Conservation (phyloP, 2,888 invertebrate genomes). For the Tenodera sinensis region DNA sequence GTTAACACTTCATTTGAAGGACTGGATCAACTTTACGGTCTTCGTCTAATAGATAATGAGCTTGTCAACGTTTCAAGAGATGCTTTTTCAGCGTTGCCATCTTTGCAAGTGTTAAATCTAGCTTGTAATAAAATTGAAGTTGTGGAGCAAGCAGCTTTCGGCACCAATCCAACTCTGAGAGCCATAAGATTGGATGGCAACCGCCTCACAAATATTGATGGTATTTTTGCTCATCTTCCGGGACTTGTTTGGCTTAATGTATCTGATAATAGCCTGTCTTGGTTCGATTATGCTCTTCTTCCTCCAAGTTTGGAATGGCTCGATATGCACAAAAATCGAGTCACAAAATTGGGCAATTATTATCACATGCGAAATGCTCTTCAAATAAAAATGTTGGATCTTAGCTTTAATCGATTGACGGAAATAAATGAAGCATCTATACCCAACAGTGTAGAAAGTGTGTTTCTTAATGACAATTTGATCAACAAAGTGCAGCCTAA, state of each 20-base stretch:
- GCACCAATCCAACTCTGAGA: constrained; percentile 67
- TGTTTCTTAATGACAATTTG: constrained; percentile 70
- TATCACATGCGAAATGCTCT: constrained; percentile 62
- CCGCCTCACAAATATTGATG: constrained; percentile 71
- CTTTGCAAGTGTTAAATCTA: constrained; percentile 73
- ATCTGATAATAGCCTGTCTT: constrained; percentile 70
- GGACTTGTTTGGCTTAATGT: constrained; percentile 77
- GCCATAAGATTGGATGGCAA: constrained; percentile 76
- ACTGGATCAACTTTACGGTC: constrained; percentile 67
- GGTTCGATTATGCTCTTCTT: constrained; percentile 78
- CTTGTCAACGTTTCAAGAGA: constrained; percentile 71
- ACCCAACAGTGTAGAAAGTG: constrained; percentile 68
- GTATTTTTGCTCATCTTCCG: constrained; percentile 69
- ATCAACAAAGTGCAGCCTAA: constrained; percentile 67
- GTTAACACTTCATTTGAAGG: constrained; percentile 70
- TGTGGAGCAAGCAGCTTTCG: constrained; percentile 75
- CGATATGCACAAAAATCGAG: constrained; percentile 76
- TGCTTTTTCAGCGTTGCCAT: constrained; percentile 66
- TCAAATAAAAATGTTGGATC: constrained; percentile 72
- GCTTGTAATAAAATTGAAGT: constrained; percentile 74
- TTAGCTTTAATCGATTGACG: constrained; percentile 67
- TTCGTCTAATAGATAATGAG: constrained; percentile 77
- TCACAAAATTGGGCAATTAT: constrained; percentile 70
- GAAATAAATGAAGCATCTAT: constrained; percentile 65
- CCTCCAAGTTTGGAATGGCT: constrained; percentile 74